phyloP scores from a whole-genome alignment of 2,888 invertebrate species.

The Drosophila anomelani region DNA sequence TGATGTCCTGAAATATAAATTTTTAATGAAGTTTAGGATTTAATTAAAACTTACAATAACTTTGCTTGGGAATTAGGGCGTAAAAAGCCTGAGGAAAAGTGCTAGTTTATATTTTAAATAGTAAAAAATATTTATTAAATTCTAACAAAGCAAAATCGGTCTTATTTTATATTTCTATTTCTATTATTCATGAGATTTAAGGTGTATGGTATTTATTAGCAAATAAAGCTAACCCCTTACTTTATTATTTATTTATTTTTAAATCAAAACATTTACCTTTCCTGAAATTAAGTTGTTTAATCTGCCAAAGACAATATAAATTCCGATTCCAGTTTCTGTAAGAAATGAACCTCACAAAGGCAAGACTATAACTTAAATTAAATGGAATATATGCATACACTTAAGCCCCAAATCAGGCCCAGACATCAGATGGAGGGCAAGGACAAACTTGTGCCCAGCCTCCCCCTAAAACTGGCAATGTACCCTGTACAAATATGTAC shows the following conservation, averaged over 20 bases:
- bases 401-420: background rate
- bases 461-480: background rate
- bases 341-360: constrained; percentile 9
- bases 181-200: too few species aligned
- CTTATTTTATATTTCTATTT: background rate
- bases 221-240: background rate
- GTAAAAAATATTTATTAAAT: background rate
- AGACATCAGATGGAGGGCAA: constrained; percentile 19
- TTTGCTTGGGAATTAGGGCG: too few species aligned
- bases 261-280: too few species aligned
- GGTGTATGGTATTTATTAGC: background rate
- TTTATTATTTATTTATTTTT: background rate
- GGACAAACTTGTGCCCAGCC: constrained; percentile 5
- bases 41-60: background rate
- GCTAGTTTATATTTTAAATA: background rate
- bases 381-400: constrained; percentile 11
- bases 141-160: background rate
- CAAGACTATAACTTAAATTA: constrained; percentile 4
- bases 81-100: background rate
- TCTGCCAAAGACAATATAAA: background rate
- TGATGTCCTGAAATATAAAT: background rate
- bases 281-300: background rate
- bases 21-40: background rate
- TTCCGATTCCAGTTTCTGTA: background rate
- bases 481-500: constrained; percentile 2